Evolutionary conservation across 2,888 invertebrate species (phyloP).

Genomic region (Zaprionus obscuricornis): DNA sequence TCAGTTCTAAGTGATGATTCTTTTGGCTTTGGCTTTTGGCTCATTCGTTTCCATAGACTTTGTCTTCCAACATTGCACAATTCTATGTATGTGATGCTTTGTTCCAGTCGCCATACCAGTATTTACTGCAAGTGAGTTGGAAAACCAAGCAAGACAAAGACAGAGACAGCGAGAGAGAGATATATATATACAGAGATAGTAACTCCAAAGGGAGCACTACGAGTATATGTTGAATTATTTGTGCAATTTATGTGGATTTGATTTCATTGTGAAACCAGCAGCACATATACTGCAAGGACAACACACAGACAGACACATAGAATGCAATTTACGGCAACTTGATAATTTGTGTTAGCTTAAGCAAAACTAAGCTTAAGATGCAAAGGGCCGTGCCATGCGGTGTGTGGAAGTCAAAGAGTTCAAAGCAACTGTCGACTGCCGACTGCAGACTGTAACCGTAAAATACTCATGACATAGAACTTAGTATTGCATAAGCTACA

Average conservation of each 20-base stretch:
- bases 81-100: constrained; percentile 26
- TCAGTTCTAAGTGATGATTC: constrained; percentile 72
- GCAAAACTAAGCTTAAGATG: neutral
- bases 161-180: neutral
- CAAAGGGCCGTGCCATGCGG: neutral
- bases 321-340: constrained; percentile 61
- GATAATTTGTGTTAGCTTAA: constrained; percentile 59
- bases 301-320: neutral
- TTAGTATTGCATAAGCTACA: too few relatives aligned
- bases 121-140: constrained; percentile 31
- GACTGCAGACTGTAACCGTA: too few relatives aligned
- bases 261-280: constrained; percentile 56
- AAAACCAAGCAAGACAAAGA: neutral
- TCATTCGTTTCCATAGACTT: constrained; percentile 4
- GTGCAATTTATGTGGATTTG: constrained; percentile 72
- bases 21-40: constrained; percentile 46
- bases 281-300: constrained; percentile 1
- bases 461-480: too few relatives aligned
- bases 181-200: too few relatives aligned
- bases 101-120: constrained; percentile 19
- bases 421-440: neutral
- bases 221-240: constrained; percentile 64
- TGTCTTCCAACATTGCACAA: constrained; percentile 47
- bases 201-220: neutral
- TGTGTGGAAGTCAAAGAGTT: neutral